Percentiles rank a stretch among this genome's conserved stretches.
Conservation (phyloP, 2,888 invertebrate species). For the Eudemis profundana region DNA sequence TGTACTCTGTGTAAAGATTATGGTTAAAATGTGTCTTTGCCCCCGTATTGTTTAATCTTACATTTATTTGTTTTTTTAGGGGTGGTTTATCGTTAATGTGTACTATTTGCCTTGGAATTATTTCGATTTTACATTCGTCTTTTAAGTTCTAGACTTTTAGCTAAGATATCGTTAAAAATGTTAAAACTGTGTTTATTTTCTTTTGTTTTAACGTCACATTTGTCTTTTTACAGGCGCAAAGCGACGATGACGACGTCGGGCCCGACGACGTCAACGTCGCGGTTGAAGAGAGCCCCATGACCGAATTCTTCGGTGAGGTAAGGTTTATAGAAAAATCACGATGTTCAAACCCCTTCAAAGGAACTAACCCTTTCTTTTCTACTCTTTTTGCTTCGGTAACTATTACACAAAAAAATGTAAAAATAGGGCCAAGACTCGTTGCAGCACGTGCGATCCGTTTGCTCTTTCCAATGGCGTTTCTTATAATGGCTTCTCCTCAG, state of each 20-base stretch:
- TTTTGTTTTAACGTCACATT: constrained; percentile 18
- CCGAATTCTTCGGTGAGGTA: constrained; percentile 99
- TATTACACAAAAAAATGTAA: background rate
- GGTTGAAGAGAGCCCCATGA: constrained; percentile 99
- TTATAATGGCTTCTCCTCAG: too few species aligned
- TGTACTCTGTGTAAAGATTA: too few species aligned
- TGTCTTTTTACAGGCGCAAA: constrained; percentile 91
- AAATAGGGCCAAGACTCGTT: background rate
- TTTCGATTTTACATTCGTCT: too few species aligned
- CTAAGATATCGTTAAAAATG: too few species aligned
- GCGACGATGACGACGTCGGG: constrained; percentile 98
- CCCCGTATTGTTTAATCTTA: too few species aligned
- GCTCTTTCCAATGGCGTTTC: too few species aligned
- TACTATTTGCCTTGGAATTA: too few species aligned
- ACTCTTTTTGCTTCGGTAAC: background rate
- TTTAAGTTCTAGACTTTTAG: too few species aligned
- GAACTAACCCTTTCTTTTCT: background rate
- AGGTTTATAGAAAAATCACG: constrained; percentile 58
- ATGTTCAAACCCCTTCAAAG: background rate
- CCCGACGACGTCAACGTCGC: constrained; percentile 98
- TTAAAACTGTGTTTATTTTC: background rate
- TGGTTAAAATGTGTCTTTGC: too few species aligned
- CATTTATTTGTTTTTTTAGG: too few species aligned
- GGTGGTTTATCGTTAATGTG: too few species aligned
- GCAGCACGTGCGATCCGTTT: too few species aligned